phyloP scores from a whole-genome alignment of 2,797 vertebrate genomes.

The Thalassophryne amazonica region DNA sequence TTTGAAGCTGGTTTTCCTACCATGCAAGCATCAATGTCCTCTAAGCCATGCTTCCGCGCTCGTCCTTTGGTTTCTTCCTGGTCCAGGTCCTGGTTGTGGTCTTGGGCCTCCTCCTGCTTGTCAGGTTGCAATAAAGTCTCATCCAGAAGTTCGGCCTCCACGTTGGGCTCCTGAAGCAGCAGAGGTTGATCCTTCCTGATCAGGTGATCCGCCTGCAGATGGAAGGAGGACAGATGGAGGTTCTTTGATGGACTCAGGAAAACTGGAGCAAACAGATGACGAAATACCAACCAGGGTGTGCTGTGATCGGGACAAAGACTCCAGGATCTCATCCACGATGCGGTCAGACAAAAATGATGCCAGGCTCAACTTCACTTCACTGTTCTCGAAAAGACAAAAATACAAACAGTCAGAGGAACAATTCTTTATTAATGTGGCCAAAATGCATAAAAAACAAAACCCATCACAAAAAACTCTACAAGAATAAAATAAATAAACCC shows the following conservation, averaged over 20 bases:
- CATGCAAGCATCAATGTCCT: slow-evolving; percentile 85
- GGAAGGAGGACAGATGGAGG: not conserved
- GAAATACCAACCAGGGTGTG: slow-evolving; percentile 82
- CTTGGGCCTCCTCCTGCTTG: slow-evolving; percentile 46
- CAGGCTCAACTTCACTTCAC: slow-evolving; percentile 91
- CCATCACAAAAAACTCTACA: too few relatives aligned
- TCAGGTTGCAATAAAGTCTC: slow-evolving; percentile 78
- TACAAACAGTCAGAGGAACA: not conserved
- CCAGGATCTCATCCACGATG: slow-evolving; percentile 93
- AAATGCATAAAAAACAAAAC: not conserved
- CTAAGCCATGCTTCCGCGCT: slow-evolving; percentile 67
- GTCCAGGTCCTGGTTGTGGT: slow-evolving; percentile 60
- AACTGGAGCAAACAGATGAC: not conserved
- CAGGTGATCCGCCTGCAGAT: slow-evolving; percentile 85
- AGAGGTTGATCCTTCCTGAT: slow-evolving; percentile 79
- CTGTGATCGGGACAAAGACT: slow-evolving; percentile 88
- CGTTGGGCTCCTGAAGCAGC: slow-evolving; percentile 75
- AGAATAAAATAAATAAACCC: too few relatives aligned
- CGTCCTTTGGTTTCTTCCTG: slow-evolving; percentile 9
- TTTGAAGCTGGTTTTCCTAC: slow-evolving; percentile 71
- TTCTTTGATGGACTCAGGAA: not conserved
- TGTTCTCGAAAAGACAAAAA: slow-evolving; percentile 41
- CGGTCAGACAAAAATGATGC: slow-evolving; percentile 93
- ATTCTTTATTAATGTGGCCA: not conserved
- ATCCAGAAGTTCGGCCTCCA: slow-evolving; percentile 81